These are phyloP conservation scores for Calameuta pallipes DNA, from an alignment of 2,888 invertebrate genomes.

Conservation along the genomic window DNA sequence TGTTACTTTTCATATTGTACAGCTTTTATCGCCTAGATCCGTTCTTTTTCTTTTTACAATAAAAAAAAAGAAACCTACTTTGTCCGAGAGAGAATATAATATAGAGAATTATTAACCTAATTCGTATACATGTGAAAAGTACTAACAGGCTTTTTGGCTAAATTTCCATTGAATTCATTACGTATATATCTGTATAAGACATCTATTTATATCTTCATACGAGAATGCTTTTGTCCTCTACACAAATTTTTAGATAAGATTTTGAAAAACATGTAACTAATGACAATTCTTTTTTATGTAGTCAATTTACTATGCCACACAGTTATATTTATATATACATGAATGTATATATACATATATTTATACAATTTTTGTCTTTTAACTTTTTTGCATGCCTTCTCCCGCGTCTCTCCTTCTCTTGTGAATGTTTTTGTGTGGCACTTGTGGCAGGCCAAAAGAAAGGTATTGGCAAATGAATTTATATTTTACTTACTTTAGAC, in stretches of 20 bases:
- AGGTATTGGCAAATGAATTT: conserved; percentile 70
- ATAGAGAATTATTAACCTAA: not conserved
- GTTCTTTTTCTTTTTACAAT: not conserved
- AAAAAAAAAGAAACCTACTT: not conserved
- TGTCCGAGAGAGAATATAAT: not conserved
- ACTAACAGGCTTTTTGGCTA: not conserved
- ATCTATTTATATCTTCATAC: not conserved
- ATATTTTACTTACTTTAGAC: conserved; percentile 63
- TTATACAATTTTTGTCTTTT: conserved; percentile 63
- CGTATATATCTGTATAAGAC: not conserved
- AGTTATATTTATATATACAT: not conserved
- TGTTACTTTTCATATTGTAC: not conserved
- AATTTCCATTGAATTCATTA: not conserved
- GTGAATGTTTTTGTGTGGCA: conserved; percentile 81
- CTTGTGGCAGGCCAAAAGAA: conserved; percentile 77
- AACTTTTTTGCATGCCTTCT: conserved; percentile 75
- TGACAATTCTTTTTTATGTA: not conserved
- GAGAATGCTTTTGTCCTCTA: not conserved
- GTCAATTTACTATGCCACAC: not conserved
- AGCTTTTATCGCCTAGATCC: not conserved
- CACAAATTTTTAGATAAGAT: not conserved
- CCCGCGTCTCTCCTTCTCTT: conserved; percentile 76
- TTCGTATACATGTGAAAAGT: not conserved
- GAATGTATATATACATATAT: conserved; percentile 35
- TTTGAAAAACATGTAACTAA: not conserved